These are phyloP conservation scores for Platycnemis pennipes DNA, from an alignment of 2,888 invertebrate genomes.

Conservation along the genomic window DNA sequence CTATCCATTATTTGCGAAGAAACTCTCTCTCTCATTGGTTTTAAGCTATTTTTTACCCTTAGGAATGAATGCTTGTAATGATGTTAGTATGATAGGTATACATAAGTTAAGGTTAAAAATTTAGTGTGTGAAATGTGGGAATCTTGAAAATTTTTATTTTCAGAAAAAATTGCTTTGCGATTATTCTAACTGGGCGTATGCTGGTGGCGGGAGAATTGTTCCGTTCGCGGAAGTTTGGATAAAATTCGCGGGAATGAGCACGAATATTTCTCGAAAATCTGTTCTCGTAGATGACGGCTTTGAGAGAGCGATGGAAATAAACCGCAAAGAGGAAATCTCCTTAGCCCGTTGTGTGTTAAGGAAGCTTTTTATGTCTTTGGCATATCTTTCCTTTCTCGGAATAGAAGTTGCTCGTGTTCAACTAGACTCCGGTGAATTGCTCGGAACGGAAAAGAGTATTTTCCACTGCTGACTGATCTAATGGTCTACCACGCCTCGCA, in stretches of 20 bases:
- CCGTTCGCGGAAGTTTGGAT: background rate
- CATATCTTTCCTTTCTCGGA: background rate
- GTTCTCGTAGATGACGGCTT: background rate
- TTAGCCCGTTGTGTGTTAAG: background rate
- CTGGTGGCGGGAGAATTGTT: too few species aligned
- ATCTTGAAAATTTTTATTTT: too few species aligned
- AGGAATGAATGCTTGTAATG: too few species aligned
- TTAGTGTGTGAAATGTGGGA: too few species aligned
- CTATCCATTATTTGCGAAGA: too few species aligned
- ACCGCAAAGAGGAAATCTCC: background rate
- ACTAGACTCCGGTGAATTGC: background rate
- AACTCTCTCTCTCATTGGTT: too few species aligned
- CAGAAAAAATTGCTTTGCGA: too few species aligned
- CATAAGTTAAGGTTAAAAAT: too few species aligned
- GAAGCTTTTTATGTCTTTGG: background rate
- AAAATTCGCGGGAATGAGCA: background rate
- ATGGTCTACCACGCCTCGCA: slow-evolving; percentile 33
- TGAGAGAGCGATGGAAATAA: background rate
- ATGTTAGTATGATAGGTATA: too few species aligned
- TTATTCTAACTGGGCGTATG: too few species aligned
- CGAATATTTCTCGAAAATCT: background rate
- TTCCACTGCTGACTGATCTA: slow-evolving; percentile 28
- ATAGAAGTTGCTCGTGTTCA: background rate
- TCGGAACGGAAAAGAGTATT: background rate
- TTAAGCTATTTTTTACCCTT: too few species aligned